Evolutionary conservation across 2,888 invertebrate genomes (phyloP).

Genomic region (Rotaria socialis): DNA sequence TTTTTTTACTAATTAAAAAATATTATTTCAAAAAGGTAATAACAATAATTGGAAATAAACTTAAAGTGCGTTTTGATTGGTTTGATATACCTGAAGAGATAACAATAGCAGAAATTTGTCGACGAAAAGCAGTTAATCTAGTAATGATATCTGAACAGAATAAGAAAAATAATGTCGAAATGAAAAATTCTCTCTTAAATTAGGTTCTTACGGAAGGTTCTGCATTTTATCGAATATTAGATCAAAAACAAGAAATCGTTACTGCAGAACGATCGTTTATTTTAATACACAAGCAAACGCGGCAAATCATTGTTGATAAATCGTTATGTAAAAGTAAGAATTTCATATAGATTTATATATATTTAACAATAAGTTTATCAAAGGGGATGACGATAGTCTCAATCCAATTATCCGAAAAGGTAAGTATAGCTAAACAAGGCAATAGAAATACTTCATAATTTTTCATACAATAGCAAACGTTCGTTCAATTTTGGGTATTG

Average conservation of each 20-base stretch:
- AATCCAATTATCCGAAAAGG: neutral
- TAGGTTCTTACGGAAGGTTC: slow-evolving; percentile 57
- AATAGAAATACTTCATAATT: neutral
- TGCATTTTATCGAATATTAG: slow-evolving; percentile 53
- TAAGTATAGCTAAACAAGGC: neutral
- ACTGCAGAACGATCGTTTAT: slow-evolving; percentile 27
- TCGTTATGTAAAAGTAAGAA: slow-evolving; percentile 29
- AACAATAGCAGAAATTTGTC: slow-evolving; percentile 55
- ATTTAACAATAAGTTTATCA: neutral
- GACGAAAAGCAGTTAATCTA: slow-evolving; percentile 56
- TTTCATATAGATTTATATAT: neutral
- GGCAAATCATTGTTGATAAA: slow-evolving; percentile 14
- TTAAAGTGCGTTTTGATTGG: slow-evolving; percentile 54
- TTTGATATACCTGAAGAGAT: slow-evolving; percentile 55
- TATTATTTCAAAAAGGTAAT: slow-evolving; percentile 50
- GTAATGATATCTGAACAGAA: slow-evolving; percentile 49
- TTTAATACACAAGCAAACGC: slow-evolving; percentile 11
- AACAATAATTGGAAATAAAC: slow-evolving; percentile 52
- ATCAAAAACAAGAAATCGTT: neutral
- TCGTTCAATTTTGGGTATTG: neutral
- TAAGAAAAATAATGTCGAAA: neutral
- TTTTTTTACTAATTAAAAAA: too few species aligned
- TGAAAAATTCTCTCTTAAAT: neutral
- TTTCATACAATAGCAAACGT: slow-evolving; percentile 46
- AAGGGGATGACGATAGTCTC: slow-evolving; percentile 27